Conservation (phyloP, 92 coral and sea anemone genomes). For the Isaurus tuberculatus region DNA sequence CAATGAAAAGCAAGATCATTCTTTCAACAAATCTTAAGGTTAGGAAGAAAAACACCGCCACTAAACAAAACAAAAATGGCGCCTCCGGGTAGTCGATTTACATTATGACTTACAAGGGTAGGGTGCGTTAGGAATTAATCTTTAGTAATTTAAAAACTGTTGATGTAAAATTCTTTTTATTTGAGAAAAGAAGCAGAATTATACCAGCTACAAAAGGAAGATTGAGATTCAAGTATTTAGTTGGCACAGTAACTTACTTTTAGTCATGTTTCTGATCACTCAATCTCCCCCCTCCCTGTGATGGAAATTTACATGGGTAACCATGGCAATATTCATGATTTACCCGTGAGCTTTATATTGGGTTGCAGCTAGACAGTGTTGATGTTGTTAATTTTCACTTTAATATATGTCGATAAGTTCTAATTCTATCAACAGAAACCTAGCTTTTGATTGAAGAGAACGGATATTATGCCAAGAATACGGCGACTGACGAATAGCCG, state of each 20-base stretch:
- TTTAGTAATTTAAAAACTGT: background rate
- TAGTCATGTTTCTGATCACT: background rate
- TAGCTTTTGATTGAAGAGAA: slow-evolving; percentile 17
- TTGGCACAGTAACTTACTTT: background rate
- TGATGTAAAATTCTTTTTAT: background rate
- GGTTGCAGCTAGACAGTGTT: background rate
- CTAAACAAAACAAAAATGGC: slow-evolving; percentile 56
- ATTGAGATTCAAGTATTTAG: too few relatives aligned
- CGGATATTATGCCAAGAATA: slow-evolving; percentile 65
- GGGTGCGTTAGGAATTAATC: background rate
- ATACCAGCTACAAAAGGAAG: background rate
- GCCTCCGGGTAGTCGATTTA: background rate
- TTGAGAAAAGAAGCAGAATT: background rate
- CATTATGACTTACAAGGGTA: slow-evolving; percentile 30
- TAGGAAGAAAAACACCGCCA: background rate
- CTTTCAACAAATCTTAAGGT: background rate
- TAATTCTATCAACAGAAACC: slow-evolving; percentile 58
- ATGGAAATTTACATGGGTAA: slow-evolving; percentile 45
- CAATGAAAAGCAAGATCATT: background rate
- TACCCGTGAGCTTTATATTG: slow-evolving; percentile 71
- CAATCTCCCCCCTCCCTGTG: slow-evolving; percentile 46
- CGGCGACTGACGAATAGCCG: slow-evolving; percentile 71
- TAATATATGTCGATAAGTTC: background rate
- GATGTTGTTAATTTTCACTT: background rate
- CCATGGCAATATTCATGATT: slow-evolving; percentile 77